Evolutionary conservation across 2,797 vertebrate genomes (phyloP).

Genomic region (Sebastes elongatus): DNA sequence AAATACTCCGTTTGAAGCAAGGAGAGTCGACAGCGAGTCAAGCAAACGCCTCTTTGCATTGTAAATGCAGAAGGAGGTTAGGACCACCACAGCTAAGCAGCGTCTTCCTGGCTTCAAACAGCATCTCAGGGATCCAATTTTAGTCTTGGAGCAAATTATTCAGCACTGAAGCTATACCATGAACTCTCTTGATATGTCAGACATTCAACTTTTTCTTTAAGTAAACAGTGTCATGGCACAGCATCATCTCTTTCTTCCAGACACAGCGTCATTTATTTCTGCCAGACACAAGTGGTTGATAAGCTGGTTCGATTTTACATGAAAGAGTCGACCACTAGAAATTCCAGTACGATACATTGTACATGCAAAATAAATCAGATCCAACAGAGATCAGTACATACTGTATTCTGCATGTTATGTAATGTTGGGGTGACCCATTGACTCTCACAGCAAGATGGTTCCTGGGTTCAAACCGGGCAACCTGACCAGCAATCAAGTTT

Average conservation of each 20-base stretch:
- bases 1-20: conserved; percentile 21
- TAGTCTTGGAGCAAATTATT: conserved; percentile 5
- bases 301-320: background rate
- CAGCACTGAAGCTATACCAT: background rate
- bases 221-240: background rate
- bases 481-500: too few relatives aligned
- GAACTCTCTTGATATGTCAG: conserved; percentile 12
- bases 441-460: too few relatives aligned
- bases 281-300: background rate
- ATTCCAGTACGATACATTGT: too few relatives aligned
- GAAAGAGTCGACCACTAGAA: too few relatives aligned
- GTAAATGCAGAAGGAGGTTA: conserved; percentile 33
- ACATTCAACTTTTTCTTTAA: background rate
- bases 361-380: too few relatives aligned
- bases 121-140: background rate
- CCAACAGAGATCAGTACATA: too few relatives aligned
- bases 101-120: conserved; percentile 27
- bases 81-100: conserved; percentile 8
- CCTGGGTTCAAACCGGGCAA: too few relatives aligned
- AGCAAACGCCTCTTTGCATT: conserved; percentile 17
- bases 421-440: too few relatives aligned
- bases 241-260: background rate
- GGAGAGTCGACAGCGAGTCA: conserved; percentile 11
- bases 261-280: background rate
- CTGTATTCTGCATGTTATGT: too few relatives aligned